Percentiles rank a stretch among this genome's conserved stretches.
phyloP scores from a whole-genome alignment of 35 echinoderm and acorn worm genomes.

The Nesometra sesokonis region DNA sequence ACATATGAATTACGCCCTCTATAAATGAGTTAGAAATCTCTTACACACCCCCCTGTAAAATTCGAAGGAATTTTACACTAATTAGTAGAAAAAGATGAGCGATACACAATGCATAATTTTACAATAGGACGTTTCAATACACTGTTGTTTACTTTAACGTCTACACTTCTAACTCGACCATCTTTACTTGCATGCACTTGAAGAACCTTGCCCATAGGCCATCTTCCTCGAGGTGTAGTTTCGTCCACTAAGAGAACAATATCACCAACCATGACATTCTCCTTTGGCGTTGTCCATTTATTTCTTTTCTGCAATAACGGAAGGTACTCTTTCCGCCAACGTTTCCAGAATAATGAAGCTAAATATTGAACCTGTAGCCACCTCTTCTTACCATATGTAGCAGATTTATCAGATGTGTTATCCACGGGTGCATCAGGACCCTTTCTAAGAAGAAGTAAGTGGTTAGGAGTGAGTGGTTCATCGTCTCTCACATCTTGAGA shows the following conservation, averaged over 20 bases:
- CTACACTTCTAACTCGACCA: background rate
- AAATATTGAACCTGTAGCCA: slow-evolving; percentile 28
- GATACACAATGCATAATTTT: slow-evolving; percentile 11
- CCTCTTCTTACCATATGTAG: background rate
- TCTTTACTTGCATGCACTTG: slow-evolving; percentile 13
- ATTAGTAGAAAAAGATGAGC: too few species aligned
- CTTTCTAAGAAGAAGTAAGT: background rate
- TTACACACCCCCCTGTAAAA: too few species aligned
- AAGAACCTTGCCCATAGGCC: slow-evolving; percentile 23
- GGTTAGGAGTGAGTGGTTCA: slow-evolving; percentile 7
- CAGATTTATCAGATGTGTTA: background rate
- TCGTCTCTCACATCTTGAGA: slow-evolving; percentile 4
- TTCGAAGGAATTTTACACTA: too few species aligned
- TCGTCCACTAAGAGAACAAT: slow-evolving; percentile 15
- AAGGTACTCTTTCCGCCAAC: slow-evolving; percentile 29
- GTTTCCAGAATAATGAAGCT: slow-evolving; percentile 6
- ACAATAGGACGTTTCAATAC: slow-evolving; percentile 9
- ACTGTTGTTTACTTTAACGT: background rate
- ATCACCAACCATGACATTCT: slow-evolving; percentile 6
- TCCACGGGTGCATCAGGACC: background rate
- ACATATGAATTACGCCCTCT: too few species aligned
- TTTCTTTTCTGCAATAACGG: slow-evolving; percentile 10
- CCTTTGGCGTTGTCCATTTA: too few species aligned
- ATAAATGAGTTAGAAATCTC: too few species aligned
- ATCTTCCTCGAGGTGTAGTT: slow-evolving; percentile 6